Base-by-base conservation (phyloP, 2,797 vertebrate species). In the Luscinia luscinia region DNA sequence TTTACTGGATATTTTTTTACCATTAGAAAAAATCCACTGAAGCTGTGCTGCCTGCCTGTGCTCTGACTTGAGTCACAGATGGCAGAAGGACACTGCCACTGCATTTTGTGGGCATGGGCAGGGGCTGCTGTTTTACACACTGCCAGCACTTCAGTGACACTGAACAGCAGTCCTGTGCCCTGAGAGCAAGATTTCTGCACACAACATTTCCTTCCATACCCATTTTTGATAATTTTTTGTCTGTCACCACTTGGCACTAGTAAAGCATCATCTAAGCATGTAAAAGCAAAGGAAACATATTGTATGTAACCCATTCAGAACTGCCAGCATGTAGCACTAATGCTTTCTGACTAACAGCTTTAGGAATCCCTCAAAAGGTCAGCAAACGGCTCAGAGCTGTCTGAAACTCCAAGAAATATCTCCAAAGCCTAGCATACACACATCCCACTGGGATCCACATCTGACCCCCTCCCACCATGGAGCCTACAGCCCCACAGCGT, bases 1-100 rank as follows among this genome's bases (percentile, higher is more conserved):
- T 81, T 93, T 21, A 68, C 66, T 43, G 70, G 64, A 86, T 89
- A 34, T 34, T 34, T 93, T 94, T 94, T 93, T 90, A 63, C 88
- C 40, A 55, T 41, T 67, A 84, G 57, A 48, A 89, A 82, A 94
- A 54, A 38, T 5, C 16, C 58, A 32, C 27, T 51, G 45, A 76
- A 89, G 70, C 87, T 46, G 46, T 52, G 28, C 69, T 79, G 24
- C 75, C 82, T 63, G 40, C 24, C 61, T 19, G 6, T 86, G 81
- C 40, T 58, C 88, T 84, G 72, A 32, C 24, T 72, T 27, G 52
- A 91, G 51, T 77, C 91, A 81, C 83, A 90, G 70, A 84, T 36
- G 55, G 49, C 20, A 14, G 36, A 2, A 91, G 48, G 76, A 85
- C 36, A 30, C 8, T 28, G 43, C 28, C 20, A 2, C 12, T 57